A percentile compares a stretch with the other conserved stretches of the same genome.
These are phyloP conservation scores for Neria commutata DNA, from an alignment of 2,888 invertebrate species.

Conservation along the genomic window DNA sequence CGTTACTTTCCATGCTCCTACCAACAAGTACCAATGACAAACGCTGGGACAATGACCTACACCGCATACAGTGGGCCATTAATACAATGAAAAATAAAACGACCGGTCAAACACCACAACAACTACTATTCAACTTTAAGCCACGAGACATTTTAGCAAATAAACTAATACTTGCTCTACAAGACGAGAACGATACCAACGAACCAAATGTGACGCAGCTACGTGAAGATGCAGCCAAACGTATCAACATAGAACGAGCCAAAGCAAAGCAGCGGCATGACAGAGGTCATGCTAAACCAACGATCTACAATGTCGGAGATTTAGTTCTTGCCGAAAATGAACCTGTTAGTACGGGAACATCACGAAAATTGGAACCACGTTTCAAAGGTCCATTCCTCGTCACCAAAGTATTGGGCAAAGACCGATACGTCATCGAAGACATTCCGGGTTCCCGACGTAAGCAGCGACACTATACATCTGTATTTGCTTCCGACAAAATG, in stretches of 20 bases:
- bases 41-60: conserved; percentile 13
- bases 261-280: conserved; percentile 16
- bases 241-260: not conserved
- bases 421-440: conserved; percentile 30
- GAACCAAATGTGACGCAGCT: not conserved
- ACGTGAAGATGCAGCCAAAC: not conserved
- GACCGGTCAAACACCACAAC: conserved; percentile 5
- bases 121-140: conserved; percentile 4
- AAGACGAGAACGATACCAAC: not conserved
- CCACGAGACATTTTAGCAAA: conserved; percentile 9
- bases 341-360: conserved; percentile 25
- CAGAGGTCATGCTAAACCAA: conserved; percentile 5
- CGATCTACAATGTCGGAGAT: conserved; percentile 8
- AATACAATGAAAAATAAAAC: conserved; percentile 7
- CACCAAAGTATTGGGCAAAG: conserved; percentile 4
- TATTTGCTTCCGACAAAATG: conserved; percentile 26
- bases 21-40: conserved; percentile 1
- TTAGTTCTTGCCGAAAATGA: conserved; percentile 24
- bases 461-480: conserved; percentile 22
- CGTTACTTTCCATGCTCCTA: conserved; percentile 10
- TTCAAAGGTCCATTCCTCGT: conserved; percentile 18
- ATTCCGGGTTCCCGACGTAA: conserved; percentile 21
- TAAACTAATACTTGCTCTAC: conserved; percentile 5
- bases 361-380: conserved; percentile 27
- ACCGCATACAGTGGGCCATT: conserved; percentile 15